Evolutionary conservation across 2,113 vertebrate genomes (phyloP).

Genomic region (Coreoperca whiteheadi): DNA sequence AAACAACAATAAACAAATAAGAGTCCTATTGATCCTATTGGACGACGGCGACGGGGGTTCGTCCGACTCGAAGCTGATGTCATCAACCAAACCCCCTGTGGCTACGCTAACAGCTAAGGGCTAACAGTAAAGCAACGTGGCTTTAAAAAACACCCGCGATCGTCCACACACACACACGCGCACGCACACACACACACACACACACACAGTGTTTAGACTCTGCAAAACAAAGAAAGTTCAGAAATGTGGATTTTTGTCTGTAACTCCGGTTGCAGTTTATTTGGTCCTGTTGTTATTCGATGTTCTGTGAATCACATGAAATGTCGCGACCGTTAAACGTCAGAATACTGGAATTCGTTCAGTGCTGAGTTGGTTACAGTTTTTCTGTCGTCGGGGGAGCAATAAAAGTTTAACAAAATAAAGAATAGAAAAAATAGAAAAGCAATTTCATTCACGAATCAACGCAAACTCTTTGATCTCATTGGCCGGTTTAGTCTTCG

Average conservation of each 20-base stretch:
- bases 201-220: constrained; percentile 36
- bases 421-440: not conserved
- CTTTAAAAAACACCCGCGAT: constrained; percentile 8
- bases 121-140: constrained; percentile 35
- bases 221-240: constrained; percentile 11
- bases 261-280: not conserved
- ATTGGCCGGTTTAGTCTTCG: not conserved
- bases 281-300: constrained; percentile 40
- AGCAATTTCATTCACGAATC: not conserved
- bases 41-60: constrained; percentile 34
- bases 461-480: not conserved
- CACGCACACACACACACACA: not conserved
- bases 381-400: no score
- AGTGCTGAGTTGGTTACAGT: no score
- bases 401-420: not conserved
- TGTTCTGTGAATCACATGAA: constrained; percentile 25
- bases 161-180: not conserved
- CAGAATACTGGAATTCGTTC: constrained; percentile 45
- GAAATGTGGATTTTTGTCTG: constrained; percentile 16
- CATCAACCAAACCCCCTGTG: constrained; percentile 61
- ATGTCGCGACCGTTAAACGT: constrained; percentile 27
- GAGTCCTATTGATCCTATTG: constrained; percentile 38
- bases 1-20: constrained; percentile 47
- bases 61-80: constrained; percentile 58
- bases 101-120: constrained; percentile 50